Evolutionary conservation across 2,797 vertebrate species (phyloP).

Genomic region (Scyliorhinus canicula): DNA sequence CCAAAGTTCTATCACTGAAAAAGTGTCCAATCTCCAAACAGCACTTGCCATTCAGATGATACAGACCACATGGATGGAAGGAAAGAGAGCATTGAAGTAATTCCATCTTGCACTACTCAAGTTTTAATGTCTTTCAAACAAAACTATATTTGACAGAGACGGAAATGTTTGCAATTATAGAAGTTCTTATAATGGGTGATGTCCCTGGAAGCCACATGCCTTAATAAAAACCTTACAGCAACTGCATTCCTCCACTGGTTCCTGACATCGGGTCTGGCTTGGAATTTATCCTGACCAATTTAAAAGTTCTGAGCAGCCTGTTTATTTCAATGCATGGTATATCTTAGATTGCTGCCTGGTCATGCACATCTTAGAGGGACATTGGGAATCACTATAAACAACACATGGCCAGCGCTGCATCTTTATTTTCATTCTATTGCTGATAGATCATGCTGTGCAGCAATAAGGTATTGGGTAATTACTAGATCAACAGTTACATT

Average conservation of each 20-base stretch:
- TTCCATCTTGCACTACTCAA: not conserved
- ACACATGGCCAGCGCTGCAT: not conserved
- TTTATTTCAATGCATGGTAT: too few species aligned
- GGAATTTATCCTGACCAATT: too few species aligned
- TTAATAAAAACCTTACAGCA: not conserved
- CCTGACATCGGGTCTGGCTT: not conserved
- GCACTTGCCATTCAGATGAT: not conserved
- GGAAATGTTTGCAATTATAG: not conserved
- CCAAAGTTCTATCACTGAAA: not conserved
- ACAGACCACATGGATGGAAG: not conserved
- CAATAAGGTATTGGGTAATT: not conserved
- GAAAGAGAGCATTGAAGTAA: not conserved
- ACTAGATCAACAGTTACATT: not conserved
- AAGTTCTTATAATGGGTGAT: not conserved
- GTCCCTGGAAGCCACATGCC: not conserved
- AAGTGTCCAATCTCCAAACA: not conserved
- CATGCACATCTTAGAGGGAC: too few species aligned
- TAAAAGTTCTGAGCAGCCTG: too few species aligned
- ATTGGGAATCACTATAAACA: not conserved
- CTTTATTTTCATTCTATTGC: not conserved
- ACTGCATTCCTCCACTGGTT: not conserved
- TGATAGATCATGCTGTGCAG: not conserved
- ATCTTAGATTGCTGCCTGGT: too few species aligned
- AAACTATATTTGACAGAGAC: not conserved
- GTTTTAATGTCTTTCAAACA: not conserved